These are phyloP conservation scores for Caenorhabditis brenneri DNA, from an alignment of 1,140 invertebrate species.

Conservation along the genomic window DNA sequence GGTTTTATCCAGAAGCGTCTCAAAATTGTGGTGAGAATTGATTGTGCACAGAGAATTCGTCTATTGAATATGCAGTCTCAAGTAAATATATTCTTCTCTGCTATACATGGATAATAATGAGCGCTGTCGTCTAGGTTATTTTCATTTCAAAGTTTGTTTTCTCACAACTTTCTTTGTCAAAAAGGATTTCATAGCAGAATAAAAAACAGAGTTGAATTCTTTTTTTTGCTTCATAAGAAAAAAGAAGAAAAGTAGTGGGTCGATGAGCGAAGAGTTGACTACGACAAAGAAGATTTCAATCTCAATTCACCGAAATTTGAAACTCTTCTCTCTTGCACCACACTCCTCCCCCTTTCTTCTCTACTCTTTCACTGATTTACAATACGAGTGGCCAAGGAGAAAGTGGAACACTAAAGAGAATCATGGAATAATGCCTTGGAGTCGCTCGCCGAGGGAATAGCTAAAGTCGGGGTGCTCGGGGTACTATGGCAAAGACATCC, in stretches of 20 bases:
- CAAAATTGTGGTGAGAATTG: background rate
- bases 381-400: background rate
- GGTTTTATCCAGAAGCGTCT: constrained; percentile 17
- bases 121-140: background rate
- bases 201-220: background rate
- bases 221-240: background rate
- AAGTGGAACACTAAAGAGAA: constrained; percentile 19
- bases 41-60: background rate
- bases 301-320: constrained; percentile 39
- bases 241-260: background rate
- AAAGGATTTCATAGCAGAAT: background rate
- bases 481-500: constrained; percentile 28
- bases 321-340: background rate
- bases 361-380: constrained; percentile 11
- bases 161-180: background rate
- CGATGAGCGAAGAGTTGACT: background rate
- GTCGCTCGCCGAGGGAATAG: background rate
- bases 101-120: background rate
- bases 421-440: constrained; percentile 20
- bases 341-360: background rate
- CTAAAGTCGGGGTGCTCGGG: background rate
- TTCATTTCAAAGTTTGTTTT: background rate
- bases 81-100: background rate
- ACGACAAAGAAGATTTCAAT: constrained; percentile 35
- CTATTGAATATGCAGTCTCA: background rate